A percentile compares a stretch with the other conserved stretches of the same genome.
These are phyloP conservation scores for Drosophila villosipedis DNA, from an alignment of 2,888 invertebrate genomes.

Conservation along the genomic window DNA sequence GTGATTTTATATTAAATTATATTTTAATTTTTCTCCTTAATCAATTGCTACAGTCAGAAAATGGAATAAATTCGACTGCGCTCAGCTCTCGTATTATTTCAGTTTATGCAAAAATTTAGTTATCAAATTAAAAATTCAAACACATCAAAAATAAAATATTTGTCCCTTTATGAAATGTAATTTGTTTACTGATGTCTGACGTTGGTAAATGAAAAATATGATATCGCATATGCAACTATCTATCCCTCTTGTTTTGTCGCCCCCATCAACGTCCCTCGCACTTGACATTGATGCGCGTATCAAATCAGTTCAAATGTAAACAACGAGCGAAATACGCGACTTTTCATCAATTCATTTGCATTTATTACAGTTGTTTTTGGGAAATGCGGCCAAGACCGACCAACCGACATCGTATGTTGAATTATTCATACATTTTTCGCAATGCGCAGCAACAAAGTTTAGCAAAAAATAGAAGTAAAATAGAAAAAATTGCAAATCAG, in stretches of 20 bases:
- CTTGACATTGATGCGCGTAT: conserved; percentile 66
- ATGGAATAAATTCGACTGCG: not conserved
- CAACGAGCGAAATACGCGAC: conserved; percentile 64
- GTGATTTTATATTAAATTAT: not conserved
- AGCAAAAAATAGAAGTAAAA: conserved; percentile 14
- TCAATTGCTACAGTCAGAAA: not conserved
- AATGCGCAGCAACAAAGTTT: conserved; percentile 46
- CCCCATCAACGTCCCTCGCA: not conserved
- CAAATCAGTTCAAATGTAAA: conserved; percentile 63
- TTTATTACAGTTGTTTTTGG: conserved; percentile 56
- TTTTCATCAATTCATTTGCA: conserved; percentile 74
- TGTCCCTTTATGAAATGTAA: not conserved
- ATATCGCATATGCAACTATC: conserved; percentile 18
- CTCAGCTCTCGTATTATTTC: not conserved
- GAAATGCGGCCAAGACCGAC: conserved; percentile 44
- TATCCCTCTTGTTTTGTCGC: not conserved
- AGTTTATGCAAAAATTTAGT: not conserved
- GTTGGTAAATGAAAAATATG: conserved; percentile 14
- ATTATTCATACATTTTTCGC: conserved; percentile 71
- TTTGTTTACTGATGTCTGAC: conserved; percentile 9
- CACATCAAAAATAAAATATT: conserved; percentile 5
- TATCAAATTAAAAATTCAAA: conserved; percentile 13
- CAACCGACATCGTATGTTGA: conserved; percentile 59
- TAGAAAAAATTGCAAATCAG: conserved; percentile 65
- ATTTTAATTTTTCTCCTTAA: not conserved